phyloP scores from a whole-genome alignment of 2,888 invertebrate species.

The Lycocerus yunnanus region DNA sequence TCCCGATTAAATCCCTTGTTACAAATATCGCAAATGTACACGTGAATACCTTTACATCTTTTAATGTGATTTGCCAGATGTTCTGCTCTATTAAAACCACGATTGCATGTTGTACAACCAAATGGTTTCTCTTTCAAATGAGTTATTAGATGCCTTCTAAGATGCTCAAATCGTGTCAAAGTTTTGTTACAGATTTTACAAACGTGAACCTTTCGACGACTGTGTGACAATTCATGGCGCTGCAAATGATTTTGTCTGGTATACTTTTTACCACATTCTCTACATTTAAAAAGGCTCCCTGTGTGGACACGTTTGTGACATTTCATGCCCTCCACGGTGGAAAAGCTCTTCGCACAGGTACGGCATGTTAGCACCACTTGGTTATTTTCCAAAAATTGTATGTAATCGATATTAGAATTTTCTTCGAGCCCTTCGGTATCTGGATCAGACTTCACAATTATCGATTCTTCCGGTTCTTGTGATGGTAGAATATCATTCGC shows the following conservation, averaged over 20 bases:
- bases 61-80: slow-evolving; percentile 51
- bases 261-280: slow-evolving; percentile 52
- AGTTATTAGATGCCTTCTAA: slow-evolving; percentile 52
- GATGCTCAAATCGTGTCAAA: slow-evolving; percentile 51
- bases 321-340: slow-evolving; percentile 50
- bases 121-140: slow-evolving; percentile 55
- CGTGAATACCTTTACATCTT: slow-evolving; percentile 54
- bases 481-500: background rate
- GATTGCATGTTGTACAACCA: slow-evolving; percentile 51
- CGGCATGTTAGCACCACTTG: slow-evolving; percentile 51
- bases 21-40: slow-evolving; percentile 56
- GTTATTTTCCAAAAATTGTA: slow-evolving; percentile 51
- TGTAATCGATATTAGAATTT: slow-evolving; percentile 40
- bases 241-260: slow-evolving; percentile 51
- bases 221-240: slow-evolving; percentile 51
- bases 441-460: slow-evolving; percentile 30
- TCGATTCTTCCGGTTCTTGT: background rate
- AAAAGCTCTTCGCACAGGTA: slow-evolving; percentile 51
- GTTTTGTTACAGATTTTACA: slow-evolving; percentile 55
- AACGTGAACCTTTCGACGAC: slow-evolving; percentile 51
- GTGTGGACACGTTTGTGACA: slow-evolving; percentile 50
- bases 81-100: slow-evolving; percentile 54
- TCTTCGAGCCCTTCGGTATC: slow-evolving; percentile 15
- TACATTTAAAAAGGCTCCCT: slow-evolving; percentile 52
- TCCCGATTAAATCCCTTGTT: slow-evolving; percentile 54